phyloP scores from a whole-genome alignment of 2,797 vertebrate species.

The Prunella strophiata region DNA sequence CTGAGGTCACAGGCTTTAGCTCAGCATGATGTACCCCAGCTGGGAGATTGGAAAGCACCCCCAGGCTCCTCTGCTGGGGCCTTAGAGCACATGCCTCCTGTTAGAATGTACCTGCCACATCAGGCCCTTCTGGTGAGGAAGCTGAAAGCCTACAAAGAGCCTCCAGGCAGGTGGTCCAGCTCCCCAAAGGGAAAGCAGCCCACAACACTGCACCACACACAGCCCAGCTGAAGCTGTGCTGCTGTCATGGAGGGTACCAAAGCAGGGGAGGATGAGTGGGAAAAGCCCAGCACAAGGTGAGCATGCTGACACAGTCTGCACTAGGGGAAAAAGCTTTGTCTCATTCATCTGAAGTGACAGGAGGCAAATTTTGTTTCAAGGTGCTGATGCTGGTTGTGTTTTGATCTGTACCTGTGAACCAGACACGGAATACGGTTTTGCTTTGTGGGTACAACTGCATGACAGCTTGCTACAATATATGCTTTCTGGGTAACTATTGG shows the following conservation, averaged over 20 bases:
- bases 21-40: fast-evolving
- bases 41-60: background rate
- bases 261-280: fast-evolving
- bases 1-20: background rate
- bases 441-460: background rate
- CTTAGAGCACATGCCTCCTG: background rate
- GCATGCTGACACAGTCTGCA: background rate
- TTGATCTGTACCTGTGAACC: background rate
- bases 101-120: fast-evolving
- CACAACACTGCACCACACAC: no score
- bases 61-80: background rate
- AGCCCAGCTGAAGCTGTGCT: background rate
- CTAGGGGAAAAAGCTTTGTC: background rate
- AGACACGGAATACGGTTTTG: background rate
- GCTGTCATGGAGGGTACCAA: background rate
- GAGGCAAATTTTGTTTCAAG: background rate
- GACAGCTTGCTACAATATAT: background rate
- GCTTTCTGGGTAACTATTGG: background rate
- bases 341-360: background rate
- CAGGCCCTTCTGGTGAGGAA: fast-evolving
- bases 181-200: background rate
- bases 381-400: fast-evolving
- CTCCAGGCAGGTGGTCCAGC: background rate
- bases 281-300: background rate
- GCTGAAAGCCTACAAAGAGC: background rate